Evolutionary conservation across 2,113 vertebrate genomes (phyloP).

Genomic region (Hippolais icterina): DNA sequence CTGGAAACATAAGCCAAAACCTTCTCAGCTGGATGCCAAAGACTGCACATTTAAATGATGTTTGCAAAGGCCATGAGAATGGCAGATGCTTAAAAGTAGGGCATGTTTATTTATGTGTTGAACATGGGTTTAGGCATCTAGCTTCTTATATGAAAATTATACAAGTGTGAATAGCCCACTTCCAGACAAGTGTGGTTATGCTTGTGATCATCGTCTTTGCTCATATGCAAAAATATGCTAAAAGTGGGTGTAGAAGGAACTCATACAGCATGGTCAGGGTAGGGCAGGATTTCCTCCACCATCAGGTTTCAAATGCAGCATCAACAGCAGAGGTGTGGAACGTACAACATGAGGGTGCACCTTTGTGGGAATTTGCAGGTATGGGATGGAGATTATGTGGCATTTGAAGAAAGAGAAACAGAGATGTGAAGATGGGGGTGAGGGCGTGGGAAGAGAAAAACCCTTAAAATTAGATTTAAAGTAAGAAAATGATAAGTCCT

Average conservation of each 20-base stretch:
- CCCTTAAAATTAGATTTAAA: not conserved
- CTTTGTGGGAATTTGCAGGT: not conserved
- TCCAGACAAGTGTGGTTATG: not conserved
- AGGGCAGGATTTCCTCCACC: not conserved
- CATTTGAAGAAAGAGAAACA: not conserved
- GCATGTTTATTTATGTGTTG: conserved; percentile 31
- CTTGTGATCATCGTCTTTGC: not conserved
- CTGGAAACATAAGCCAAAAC: not conserved
- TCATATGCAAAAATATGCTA: not conserved
- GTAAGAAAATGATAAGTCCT: not conserved
- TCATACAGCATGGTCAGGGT: rapidly evolving
- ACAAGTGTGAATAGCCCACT: not conserved
- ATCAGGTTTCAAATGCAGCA: not conserved
- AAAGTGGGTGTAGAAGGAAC: not conserved
- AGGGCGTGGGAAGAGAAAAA: not conserved
- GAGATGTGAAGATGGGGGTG: not conserved
- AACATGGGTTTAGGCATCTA: conserved; percentile 9
- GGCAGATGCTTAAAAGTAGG: conserved; percentile 14
- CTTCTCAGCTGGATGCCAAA: not conserved
- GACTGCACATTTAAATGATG: not conserved
- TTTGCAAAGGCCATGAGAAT: not conserved
- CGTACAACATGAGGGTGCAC: not conserved
- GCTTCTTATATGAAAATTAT: conserved; percentile 9
- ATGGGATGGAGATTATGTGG: not conserved
- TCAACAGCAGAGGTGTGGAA: not conserved